Conservation (phyloP, 1,140 invertebrate species). For the Notospermus geniculatus region DNA sequence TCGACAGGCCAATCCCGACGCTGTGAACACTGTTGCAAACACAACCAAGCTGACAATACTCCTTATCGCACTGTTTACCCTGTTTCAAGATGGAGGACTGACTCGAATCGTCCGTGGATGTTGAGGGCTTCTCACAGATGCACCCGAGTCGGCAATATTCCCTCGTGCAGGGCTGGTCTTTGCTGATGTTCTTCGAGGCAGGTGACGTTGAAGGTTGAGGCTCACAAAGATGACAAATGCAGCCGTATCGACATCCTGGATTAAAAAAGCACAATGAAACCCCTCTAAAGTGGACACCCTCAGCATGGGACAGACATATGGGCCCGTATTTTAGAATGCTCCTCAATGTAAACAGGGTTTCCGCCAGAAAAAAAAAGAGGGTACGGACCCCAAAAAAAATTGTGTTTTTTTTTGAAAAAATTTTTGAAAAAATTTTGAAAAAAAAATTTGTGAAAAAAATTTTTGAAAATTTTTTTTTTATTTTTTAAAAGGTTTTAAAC, state of each 20-base stretch:
- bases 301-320: too few species aligned
- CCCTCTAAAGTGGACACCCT: too few species aligned
- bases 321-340: too few species aligned
- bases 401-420: too few species aligned
- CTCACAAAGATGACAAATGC: slow-evolving; percentile 47
- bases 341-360: too few species aligned
- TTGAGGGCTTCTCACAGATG: slow-evolving; percentile 40
- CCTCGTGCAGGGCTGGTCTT: slow-evolving; percentile 34
- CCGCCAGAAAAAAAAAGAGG: too few species aligned
- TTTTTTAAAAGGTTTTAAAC: too few species aligned
- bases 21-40: slow-evolving; percentile 40
- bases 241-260: slow-evolving; percentile 48
- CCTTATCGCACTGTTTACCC: slow-evolving; percentile 37
- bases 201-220: slow-evolving; percentile 17
- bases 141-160: slow-evolving; percentile 49
- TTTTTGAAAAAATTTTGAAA: too few species aligned
- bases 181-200: slow-evolving; percentile 11
- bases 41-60: slow-evolving; percentile 48
- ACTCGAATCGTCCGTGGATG: slow-evolving; percentile 16
- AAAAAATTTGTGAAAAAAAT: too few species aligned
- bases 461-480: too few species aligned
- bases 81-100: slow-evolving; percentile 12
- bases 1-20: background rate
- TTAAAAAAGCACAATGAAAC: slow-evolving; percentile 2
- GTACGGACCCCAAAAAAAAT: too few species aligned